Conservation (phyloP, 2,113 vertebrate species). For the Crocuta crocuta region DNA sequence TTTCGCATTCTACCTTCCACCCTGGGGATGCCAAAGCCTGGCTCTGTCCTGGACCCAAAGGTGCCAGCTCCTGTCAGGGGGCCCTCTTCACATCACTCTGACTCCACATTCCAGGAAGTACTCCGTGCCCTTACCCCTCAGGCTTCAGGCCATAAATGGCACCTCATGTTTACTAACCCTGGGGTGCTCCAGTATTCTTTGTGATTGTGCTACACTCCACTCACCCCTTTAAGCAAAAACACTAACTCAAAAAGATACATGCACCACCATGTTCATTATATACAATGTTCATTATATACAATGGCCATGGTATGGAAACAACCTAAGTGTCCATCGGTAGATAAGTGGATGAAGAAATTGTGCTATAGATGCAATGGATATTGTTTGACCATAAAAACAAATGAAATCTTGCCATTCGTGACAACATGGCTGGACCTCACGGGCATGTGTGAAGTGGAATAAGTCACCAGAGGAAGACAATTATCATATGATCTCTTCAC, state of each 20-base stretch:
- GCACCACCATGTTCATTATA: neutral
- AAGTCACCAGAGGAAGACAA: neutral
- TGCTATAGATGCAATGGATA: neutral
- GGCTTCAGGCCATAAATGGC: neutral
- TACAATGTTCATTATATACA: neutral
- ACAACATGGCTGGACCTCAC: neutral
- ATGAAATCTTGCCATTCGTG: neutral
- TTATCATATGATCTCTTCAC: neutral
- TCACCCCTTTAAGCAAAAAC: neutral
- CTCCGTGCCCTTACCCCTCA: neutral
- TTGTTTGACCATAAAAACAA: neutral
- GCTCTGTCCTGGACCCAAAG: neutral
- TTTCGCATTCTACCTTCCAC: neutral
- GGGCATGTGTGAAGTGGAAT: neutral
- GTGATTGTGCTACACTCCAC: neutral
- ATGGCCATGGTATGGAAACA: neutral
- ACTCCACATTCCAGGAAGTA: neutral
- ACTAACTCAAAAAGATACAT: neutral
- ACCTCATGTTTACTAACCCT: neutral
- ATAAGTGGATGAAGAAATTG: neutral
- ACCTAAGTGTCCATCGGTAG: neutral
- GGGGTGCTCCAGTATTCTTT: neutral
- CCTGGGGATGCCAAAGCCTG: neutral
- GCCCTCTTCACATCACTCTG: neutral
- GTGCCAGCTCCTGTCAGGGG: neutral